phyloP scores from a whole-genome alignment of 2,113 vertebrate genomes.

The Hipposideros armiger region DNA sequence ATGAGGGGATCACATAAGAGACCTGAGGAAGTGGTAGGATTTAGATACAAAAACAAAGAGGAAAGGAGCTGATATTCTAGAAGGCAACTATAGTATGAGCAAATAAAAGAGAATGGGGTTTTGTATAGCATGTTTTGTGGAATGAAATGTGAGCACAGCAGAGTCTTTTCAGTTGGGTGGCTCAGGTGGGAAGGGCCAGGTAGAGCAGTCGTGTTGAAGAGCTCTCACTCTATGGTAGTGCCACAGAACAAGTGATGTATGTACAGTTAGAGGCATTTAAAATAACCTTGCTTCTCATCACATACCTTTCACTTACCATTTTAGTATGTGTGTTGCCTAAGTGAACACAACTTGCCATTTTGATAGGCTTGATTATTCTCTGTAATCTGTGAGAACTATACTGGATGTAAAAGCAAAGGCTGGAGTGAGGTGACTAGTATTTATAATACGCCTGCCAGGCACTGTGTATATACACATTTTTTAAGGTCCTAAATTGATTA shows the following conservation, averaged over 20 bases:
- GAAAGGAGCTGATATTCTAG: neutral
- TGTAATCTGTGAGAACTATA: constrained; percentile 22
- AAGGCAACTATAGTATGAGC: neutral
- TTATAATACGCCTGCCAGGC: neutral
- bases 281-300: neutral
- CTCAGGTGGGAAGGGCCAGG: neutral
- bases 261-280: neutral
- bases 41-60: constrained; percentile 16
- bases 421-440: neutral
- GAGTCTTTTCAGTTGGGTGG: neutral
- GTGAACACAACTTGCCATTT: neutral
- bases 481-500: neutral
- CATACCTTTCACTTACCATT: neutral
- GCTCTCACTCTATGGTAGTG: neutral
- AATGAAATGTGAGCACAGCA: neutral
- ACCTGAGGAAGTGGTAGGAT: neutral
- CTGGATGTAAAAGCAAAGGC: neutral
- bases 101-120: neutral
- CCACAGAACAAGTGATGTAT: neutral
- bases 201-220: neutral
- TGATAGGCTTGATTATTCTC: neutral
- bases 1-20: neutral
- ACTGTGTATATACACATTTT: neutral
- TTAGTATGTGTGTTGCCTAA: neutral
- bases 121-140: neutral